phyloP scores from a whole-genome alignment of 2,797 vertebrate species.

The Sphenopsis melanotis region DNA sequence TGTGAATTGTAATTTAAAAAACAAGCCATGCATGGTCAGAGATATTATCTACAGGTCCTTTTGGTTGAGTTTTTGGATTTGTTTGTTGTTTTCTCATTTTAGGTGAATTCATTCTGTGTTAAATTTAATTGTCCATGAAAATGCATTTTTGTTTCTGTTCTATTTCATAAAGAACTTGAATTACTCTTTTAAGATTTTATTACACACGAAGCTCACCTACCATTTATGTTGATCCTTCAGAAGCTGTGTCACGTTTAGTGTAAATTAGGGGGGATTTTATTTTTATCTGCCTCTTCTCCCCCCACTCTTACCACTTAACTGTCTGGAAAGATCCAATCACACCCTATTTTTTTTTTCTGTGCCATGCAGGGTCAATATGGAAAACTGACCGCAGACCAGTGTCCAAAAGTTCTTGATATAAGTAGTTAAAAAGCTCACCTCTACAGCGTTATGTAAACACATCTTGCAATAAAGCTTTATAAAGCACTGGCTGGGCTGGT shows the following conservation, averaged over 20 bases:
- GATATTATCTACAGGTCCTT: conserved; percentile 41
- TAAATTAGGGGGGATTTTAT: conserved; percentile 12
- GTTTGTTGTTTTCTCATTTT: conserved; percentile 69
- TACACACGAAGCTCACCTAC: conserved; percentile 48
- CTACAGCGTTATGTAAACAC: conserved; percentile 76
- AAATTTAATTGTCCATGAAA: conserved; percentile 69
- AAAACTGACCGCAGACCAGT: conserved; percentile 71
- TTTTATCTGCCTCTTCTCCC: conserved; percentile 52
- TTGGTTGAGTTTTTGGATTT: conserved; percentile 52
- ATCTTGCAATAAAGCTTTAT: conserved; percentile 84
- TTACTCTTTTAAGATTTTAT: conserved; percentile 52
- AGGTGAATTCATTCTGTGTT: conserved; percentile 60
- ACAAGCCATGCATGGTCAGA: conserved; percentile 79
- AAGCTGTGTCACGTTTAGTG: conserved; percentile 68
- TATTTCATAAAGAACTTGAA: conserved; percentile 74
- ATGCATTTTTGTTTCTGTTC: conserved; percentile 51
- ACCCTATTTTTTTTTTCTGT: conserved; percentile 53
- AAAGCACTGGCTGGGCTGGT: conserved; percentile 52
- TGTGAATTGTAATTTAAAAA: conserved; percentile 87
- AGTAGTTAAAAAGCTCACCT: conserved; percentile 66
- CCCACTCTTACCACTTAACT: not conserved
- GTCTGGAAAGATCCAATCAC: conserved; percentile 26
- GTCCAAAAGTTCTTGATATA: conserved; percentile 72
- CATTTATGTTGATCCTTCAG: conserved; percentile 56
- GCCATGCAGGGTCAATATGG: conserved; percentile 72